Conservation (phyloP, 2,797 vertebrate species). For the Eulemur albifrons region DNA sequence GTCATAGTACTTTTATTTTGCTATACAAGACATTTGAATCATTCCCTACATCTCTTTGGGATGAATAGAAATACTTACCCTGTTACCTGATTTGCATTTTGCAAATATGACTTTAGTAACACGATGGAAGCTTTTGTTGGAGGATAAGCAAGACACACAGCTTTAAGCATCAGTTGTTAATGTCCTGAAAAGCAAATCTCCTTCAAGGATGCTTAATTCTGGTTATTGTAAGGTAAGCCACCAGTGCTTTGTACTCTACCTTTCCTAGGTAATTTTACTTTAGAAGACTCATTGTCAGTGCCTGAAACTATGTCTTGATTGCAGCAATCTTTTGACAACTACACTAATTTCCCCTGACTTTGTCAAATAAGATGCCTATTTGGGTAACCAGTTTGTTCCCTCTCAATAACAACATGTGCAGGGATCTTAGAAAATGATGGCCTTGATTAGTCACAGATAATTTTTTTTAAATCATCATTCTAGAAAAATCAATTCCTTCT, state of each 20-base stretch:
- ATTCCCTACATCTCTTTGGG: not conserved
- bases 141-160: not conserved
- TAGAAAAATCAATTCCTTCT: not conserved
- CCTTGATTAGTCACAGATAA: not conserved
- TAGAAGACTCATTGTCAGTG: not conserved
- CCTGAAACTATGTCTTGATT: not conserved
- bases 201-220: not conserved
- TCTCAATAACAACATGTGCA: not conserved
- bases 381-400: not conserved
- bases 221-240: not conserved
- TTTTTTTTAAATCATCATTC: not conserved
- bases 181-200: not conserved
- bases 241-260: not conserved
- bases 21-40: not conserved
- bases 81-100: not conserved
- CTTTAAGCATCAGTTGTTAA: not conserved
- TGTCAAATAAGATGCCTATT: not conserved
- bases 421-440: not conserved
- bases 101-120: not conserved
- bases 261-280: not conserved
- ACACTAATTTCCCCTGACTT: not conserved
- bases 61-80: not conserved
- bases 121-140: not conserved
- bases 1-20: not conserved
- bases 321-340: not conserved